Evolutionary conservation across 1,140 invertebrate genomes (phyloP).

Genomic region (Drosophila elegans): DNA sequence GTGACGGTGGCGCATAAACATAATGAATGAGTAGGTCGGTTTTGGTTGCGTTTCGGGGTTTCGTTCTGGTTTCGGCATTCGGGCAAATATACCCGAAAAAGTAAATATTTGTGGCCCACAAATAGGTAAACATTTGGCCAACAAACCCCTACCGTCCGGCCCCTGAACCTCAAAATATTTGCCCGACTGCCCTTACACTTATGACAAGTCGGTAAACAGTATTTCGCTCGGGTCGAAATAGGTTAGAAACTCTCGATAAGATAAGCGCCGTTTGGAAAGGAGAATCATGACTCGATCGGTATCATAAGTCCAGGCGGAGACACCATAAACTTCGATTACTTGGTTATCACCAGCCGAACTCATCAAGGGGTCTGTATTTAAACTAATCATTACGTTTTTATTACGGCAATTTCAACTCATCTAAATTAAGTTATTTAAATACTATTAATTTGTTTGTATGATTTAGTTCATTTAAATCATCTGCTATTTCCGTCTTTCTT

Average conservation of each 20-base stretch:
- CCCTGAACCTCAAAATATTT: background rate
- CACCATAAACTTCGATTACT: no score
- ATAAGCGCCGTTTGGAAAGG: conserved; percentile 43
- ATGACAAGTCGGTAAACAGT: conserved; percentile 27
- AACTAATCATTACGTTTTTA: background rate
- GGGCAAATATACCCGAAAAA: conserved; percentile 17
- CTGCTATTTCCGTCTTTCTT: no score
- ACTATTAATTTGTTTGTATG: background rate
- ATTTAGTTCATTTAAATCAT: background rate
- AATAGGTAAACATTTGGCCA: conserved; percentile 63
- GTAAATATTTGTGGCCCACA: conserved; percentile 69
- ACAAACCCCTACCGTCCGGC: conserved; percentile 17
- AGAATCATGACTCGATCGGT: background rate
- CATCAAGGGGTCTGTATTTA: background rate
- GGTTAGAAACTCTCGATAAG: conserved; percentile 31
- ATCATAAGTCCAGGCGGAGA: background rate
- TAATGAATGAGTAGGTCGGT: conserved; percentile 37
- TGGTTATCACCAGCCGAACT: background rate
- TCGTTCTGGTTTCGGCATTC: background rate
- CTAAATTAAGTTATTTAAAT: no score
- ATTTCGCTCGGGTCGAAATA: background rate
- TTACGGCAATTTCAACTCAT: background rate
- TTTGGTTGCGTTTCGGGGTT: conserved; percentile 15
- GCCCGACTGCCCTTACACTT: conserved; percentile 11
- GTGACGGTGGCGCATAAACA: conserved; percentile 45